phyloP scores from a whole-genome alignment of 2,888 invertebrate species.

The Reticulitermes lucifugus region DNA sequence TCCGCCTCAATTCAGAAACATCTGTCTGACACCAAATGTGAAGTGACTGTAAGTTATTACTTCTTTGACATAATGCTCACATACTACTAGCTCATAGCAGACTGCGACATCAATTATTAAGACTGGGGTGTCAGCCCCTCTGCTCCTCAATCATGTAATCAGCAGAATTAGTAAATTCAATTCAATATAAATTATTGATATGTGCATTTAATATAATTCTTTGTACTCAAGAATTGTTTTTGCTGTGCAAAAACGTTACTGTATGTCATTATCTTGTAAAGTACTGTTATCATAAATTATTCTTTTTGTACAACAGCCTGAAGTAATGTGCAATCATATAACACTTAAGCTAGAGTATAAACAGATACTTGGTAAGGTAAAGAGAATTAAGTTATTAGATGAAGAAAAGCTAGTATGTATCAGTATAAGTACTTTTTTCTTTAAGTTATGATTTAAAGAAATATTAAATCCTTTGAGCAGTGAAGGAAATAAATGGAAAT shows the following conservation, averaged over 20 bases:
- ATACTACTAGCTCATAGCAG: conserved; percentile 20
- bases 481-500: too few species aligned
- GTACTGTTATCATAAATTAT: background rate
- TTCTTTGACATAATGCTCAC: background rate
- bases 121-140: too few species aligned
- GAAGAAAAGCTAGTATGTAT: background rate
- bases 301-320: background rate
- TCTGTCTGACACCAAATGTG: conserved; percentile 81
- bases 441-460: too few species aligned
- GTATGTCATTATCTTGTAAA: conserved; percentile 16
- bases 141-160: too few species aligned
- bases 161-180: too few species aligned
- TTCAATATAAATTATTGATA: background rate
- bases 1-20: conserved; percentile 95
- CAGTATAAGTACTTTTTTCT: background rate
- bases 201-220: background rate
- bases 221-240: background rate
- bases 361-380: background rate
- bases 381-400: background rate
- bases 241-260: conserved; percentile 41
- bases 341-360: background rate
- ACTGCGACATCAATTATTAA: conserved; percentile 4
- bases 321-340: conserved; percentile 21
- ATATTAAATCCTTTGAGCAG: too few species aligned
- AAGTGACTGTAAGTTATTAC: background rate